Evolutionary conservation across 2,113 vertebrate genomes (phyloP), one percentile per base, ranked within the genome.

Genomic region (Sialia sialis): DNA sequence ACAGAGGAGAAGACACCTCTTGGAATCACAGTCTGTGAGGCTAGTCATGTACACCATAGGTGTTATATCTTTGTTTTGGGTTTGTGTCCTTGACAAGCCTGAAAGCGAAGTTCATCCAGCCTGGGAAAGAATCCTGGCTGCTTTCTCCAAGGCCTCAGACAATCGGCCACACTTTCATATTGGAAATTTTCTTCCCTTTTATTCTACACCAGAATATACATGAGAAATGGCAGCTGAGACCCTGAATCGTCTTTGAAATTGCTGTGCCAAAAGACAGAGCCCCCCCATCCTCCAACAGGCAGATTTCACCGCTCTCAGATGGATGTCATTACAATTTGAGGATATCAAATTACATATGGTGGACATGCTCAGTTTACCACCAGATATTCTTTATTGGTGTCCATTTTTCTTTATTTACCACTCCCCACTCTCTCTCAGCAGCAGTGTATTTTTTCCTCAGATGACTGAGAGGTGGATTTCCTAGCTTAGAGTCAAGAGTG

Each of bases 221-320:
- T 22, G 52, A 38, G 51, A 87, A 91, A 80, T n/a, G 14, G 43
- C 41, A 41, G 7, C 5, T 30, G 54, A 93, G 58, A 3, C 29
- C 67, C 41, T 46, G 29, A 64, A 70, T 66, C 38, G 60, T 72
- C 70, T 68, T 60, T 84, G 60, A 74, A 91, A 87, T 17, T 43
- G 16, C 62, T 64, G 19, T 75, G 44, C 34, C 32, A 60, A 79
- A 76, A 66, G 44, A n/a, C 38, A 69, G 34, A 78, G 46, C 6
- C 29, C 87, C 29, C 22, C 20, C 30, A 34, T 44, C 41, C 56
- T 76, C 74, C 19, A 34, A 12, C 19, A 82, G 22, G 32, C 44
- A 23, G 15, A 75, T 78, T 81, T 48, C 5, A 1, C 32, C 58
- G 25, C 67, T 73, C 38, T 79, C 0, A 0, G 49, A 23, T 60